Base-by-base conservation (phyloP, 2,888 invertebrate genomes). In the Drosophila demipolita region DNA sequence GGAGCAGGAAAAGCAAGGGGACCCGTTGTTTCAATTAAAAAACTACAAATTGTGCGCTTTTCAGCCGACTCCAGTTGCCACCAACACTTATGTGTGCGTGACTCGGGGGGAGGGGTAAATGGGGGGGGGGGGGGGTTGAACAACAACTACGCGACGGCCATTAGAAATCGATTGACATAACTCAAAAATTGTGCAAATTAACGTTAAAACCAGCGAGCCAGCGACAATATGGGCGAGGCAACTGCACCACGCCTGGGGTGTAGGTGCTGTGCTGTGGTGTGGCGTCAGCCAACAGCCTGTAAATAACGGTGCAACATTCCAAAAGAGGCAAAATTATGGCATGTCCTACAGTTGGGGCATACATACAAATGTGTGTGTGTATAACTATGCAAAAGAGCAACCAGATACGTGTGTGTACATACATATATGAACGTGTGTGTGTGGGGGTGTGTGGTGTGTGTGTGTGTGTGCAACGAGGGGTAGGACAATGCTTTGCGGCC, bases 81-180 rank as follows among this genome's bases (percentile, higher is more conserved):
- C 36, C 17, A 49, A 5, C 50, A 53, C 17, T 23, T 17, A 62
- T 33, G 38, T 35, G 40, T 20, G 42, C 11, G 29, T 5, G 2
- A 29, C 6, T 26, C 3, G 29, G 12, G 35, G n/a, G 29, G 12
- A 11, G 1, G 55, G 33, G 45, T 20, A 45, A 45, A 15, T 23
- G 61, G 29, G 36, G 12, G 1, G 1, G 1, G 23, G 23, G 1
- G 23, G 23, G 50, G 50, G 50, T 42, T 40, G 57, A 45, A 38
- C 38, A 26, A 60, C 52, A 65, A 58, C 61, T 62, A 60, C 68
- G 72, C 76, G 76, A 68, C 77, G 87, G 69, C 89, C 87, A 86
- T 89, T 89, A 89, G 90, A 90, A 90, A 89, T 90, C 89, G 89
- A 89, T 90, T 90, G 89, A 89, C 89, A 88, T 87, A 90, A 89